These are phyloP conservation scores for Leptonema lineaticorne DNA, from an alignment of 1,140 invertebrate genomes.

Conservation along the genomic window DNA sequence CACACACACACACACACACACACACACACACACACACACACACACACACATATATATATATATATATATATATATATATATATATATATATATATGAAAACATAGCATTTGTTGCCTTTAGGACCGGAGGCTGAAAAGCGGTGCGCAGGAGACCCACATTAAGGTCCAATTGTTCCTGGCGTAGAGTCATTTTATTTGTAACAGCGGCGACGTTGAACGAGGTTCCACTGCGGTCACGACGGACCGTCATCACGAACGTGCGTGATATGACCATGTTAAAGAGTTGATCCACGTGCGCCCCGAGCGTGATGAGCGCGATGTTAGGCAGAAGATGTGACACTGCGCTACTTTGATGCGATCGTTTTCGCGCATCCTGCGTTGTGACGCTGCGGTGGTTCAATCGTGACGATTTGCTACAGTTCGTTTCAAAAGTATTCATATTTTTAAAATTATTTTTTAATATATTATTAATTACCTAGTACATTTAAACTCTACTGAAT, in stretches of 20 bases:
- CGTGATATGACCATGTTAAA: slow-evolving; percentile 16
- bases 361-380: not conserved
- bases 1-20: too few species aligned
- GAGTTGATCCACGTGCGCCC: slow-evolving; percentile 29
- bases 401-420: slow-evolving; percentile 32
- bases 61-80: too few species aligned
- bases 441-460: too few species aligned
- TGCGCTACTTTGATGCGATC: slow-evolving; percentile 24
- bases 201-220: too few species aligned
- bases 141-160: not conserved
- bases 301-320: slow-evolving; percentile 29
- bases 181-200: slow-evolving; percentile 12
- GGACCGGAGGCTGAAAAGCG: not conserved
- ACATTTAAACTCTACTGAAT: too few species aligned
- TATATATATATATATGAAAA: too few species aligned
- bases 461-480: too few species aligned
- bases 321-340: slow-evolving; percentile 31
- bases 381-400: slow-evolving; percentile 27
- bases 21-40: too few species aligned
- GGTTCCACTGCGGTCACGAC: too few species aligned
- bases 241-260: slow-evolving; percentile 11
- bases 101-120: too few species aligned
- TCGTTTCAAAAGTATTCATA: too few species aligned
- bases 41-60: too few species aligned
- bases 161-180: slow-evolving; percentile 6